Percentiles rank a stretch among this genome's conserved stretches.
phyloP scores from a whole-genome alignment of 2,888 invertebrate species.

The Phortica okadai region DNA sequence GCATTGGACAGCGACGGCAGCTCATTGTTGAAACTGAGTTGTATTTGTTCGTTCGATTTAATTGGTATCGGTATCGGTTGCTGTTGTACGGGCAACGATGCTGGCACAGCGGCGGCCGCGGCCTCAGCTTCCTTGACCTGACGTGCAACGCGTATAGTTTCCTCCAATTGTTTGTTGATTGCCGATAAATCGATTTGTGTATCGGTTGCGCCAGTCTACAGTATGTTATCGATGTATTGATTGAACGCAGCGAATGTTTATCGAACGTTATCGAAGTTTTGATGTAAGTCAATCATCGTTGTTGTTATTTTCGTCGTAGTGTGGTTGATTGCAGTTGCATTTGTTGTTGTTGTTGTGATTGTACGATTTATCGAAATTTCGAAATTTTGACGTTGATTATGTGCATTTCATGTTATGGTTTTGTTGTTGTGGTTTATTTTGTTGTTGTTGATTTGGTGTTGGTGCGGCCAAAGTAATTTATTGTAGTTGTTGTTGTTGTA shows the following conservation, averaged over 20 bases:
- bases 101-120: constrained; percentile 61
- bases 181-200: constrained; percentile 75
- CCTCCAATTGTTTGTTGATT: constrained; percentile 76
- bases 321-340: constrained; percentile 45
- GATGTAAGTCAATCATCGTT: neutral
- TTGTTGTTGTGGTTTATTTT: constrained; percentile 17
- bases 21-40: constrained; percentile 73
- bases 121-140: constrained; percentile 75
- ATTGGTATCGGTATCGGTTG: constrained; percentile 54
- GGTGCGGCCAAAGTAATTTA: neutral
- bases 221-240: constrained; percentile 29
- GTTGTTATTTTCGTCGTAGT: constrained; percentile 30
- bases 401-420: constrained; percentile 49
- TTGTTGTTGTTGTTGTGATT: constrained; percentile 38
- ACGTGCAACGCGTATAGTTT: constrained; percentile 76
- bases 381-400: constrained; percentile 56
- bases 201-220: constrained; percentile 73
- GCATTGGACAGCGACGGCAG: constrained; percentile 52
- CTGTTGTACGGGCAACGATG: constrained; percentile 57
- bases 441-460: constrained; percentile 34
- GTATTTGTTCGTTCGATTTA: constrained; percentile 65
- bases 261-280: constrained; percentile 31
- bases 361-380: constrained; percentile 47
- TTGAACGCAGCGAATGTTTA: constrained; percentile 32
- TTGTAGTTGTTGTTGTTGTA: constrained; percentile 15